These are phyloP conservation scores for Mythimna impura DNA, from an alignment of 2,888 invertebrate genomes.

Conservation along the genomic window DNA sequence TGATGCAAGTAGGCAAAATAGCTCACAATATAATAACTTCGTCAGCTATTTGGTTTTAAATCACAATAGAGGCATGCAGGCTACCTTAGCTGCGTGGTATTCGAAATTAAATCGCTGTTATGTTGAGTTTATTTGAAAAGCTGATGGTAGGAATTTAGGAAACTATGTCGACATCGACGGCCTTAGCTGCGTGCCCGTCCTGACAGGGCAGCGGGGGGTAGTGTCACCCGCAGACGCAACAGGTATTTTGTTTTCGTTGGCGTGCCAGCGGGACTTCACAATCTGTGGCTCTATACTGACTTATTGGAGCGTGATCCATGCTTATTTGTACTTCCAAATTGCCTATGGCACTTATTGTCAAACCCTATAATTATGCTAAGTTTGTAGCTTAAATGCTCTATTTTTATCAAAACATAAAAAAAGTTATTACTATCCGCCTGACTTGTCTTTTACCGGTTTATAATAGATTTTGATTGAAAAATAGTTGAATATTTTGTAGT, in stretches of 20 bases:
- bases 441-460: background rate
- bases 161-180: constrained; percentile 18
- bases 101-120: too few species aligned
- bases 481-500: background rate
- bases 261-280: constrained; percentile 14
- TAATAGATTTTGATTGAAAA: background rate
- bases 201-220: constrained; percentile 4
- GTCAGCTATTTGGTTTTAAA: background rate
- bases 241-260: constrained; percentile 52
- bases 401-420: too few species aligned
- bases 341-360: background rate
- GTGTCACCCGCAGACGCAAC: constrained; percentile 62
- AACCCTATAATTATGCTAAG: background rate
- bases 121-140: background rate
- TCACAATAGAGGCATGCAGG: background rate
- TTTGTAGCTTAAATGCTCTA: too few species aligned
- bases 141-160: constrained; percentile 19
- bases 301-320: background rate
- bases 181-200: background rate
- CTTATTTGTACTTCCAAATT: constrained; percentile 4
- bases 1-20: background rate
- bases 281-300: constrained; percentile 5
- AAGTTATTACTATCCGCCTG: background rate
- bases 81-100: background rate
- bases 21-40: too few species aligned